Evolutionary conservation across 2,797 vertebrate species (phyloP), one percentile per base, ranked within the genome.

Genomic region (Taeniopygia guttata): DNA sequence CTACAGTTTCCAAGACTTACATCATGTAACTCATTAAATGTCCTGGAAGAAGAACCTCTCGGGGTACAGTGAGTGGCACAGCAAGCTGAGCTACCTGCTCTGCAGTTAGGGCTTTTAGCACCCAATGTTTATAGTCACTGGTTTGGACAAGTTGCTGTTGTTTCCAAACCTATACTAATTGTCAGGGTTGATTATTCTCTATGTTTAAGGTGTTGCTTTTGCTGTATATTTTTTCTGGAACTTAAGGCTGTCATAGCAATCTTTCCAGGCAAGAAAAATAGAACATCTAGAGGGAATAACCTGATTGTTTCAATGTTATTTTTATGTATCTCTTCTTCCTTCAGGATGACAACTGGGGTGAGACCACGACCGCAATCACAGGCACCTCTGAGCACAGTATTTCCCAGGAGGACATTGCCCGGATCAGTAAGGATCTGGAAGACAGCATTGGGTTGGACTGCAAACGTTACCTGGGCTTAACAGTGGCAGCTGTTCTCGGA

Each of bases 341-440:
- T 59, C 95, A 99, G 99, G 99, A 99, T 97, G 99, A 99, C 95
- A 99, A 99, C 98, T 99, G 99, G 99, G 99, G 99, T 23, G 99
- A 99, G 96, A 99, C 99, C 93, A 99, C 99, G 5, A 99, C 99
- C 0, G 99, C 99, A 5, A 98, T 99, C 95, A 99, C 99, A 0
- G 99, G 99, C 82, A 99, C 99, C 13, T 99, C 99, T 1, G 99
- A 99, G 97, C 99, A 99, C 93, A 99, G 99, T 88, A 96, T 99
- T 46, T 99, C 99, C 64, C 99, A 99, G 96, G 99, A 99, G 97
- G 99, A 99, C 96, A 98, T 99, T 93, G 98, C 99, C 13, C 98
- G 98, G 66, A 98, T 99, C 82, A 98, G 98, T 84, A 99, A 99
- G 94, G 98, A 98, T 82, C 93, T 98, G 60, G 98, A 99, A 95